A percentile compares a stretch with the other conserved stretches of the same genome.
Conservation (phyloP, 2,888 invertebrate species). For the Drosophila glabriapex region DNA sequence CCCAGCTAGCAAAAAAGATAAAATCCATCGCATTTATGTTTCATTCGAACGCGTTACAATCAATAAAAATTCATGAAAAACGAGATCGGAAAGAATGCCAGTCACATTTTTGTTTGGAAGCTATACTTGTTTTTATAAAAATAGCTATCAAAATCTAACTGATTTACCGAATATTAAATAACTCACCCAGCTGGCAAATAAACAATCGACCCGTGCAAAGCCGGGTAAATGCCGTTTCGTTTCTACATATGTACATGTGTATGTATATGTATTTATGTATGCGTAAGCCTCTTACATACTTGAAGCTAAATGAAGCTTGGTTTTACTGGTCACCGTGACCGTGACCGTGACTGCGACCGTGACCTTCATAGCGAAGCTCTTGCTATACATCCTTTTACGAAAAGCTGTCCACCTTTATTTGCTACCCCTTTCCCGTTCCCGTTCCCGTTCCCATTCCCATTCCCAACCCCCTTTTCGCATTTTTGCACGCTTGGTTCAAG, state of each 20-base stretch:
- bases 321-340: background rate
- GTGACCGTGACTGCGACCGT: background rate
- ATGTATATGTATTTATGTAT: background rate
- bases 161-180: background rate
- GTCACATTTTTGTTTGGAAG: background rate
- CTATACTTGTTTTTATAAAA: background rate
- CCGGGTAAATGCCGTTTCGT: background rate
- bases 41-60: background rate
- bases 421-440: background rate
- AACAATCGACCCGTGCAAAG: background rate
- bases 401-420: background rate
- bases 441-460: background rate
- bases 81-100: background rate
- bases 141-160: no score
- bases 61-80: background rate
- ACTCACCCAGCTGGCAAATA: background rate
- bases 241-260: background rate
- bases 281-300: background rate
- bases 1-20: background rate
- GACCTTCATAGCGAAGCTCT: background rate
- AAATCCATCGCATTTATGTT: background rate
- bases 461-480: slow-evolving; percentile 18
- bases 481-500: slow-evolving; percentile 41
- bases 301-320: background rate
- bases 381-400: slow-evolving; percentile 2